Percentiles rank a stretch among this genome's conserved stretches.
Evolutionary conservation across 30 jellyfish, hydroid and myxozoan species (phyloP).

Genomic region (Aurelia coerulea): DNA sequence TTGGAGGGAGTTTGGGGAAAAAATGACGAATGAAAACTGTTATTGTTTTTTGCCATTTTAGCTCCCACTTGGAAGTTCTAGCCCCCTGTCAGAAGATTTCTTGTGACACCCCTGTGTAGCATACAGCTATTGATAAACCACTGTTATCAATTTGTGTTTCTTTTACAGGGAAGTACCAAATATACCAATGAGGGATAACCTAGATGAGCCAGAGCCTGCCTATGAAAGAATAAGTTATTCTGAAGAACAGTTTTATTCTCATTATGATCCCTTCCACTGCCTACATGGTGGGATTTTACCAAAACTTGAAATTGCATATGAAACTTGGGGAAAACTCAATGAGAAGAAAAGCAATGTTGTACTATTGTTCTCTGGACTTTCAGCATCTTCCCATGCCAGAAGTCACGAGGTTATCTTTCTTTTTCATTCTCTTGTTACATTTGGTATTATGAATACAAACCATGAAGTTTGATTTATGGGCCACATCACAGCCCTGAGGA

Average conservation of each 20-base stretch:
- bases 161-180: not conserved
- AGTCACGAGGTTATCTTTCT: conserved; percentile 67
- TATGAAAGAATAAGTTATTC: conserved; percentile 45
- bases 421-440: no score
- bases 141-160: not conserved
- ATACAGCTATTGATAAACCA: not conserved
- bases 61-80: no score
- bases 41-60: no score
- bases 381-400: conserved; percentile 86
- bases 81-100: no score
- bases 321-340: conserved; percentile 88
- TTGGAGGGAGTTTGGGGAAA: no score
- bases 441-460: no score
- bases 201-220: conserved; percentile 77
- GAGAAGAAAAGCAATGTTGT: conserved; percentile 67
- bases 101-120: no score
- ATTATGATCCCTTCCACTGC: conserved; percentile 56
- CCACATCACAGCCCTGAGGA: no score
- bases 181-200: not conserved
- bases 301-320: conserved; percentile 71
- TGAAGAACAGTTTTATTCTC: conserved; percentile 61
- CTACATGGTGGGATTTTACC: conserved; percentile 79
- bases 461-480: no score
- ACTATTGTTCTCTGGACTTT: conserved; percentile 72
- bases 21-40: no score